Conservation (phyloP, 2,888 invertebrate species). For the Daptonema setosum region DNA sequence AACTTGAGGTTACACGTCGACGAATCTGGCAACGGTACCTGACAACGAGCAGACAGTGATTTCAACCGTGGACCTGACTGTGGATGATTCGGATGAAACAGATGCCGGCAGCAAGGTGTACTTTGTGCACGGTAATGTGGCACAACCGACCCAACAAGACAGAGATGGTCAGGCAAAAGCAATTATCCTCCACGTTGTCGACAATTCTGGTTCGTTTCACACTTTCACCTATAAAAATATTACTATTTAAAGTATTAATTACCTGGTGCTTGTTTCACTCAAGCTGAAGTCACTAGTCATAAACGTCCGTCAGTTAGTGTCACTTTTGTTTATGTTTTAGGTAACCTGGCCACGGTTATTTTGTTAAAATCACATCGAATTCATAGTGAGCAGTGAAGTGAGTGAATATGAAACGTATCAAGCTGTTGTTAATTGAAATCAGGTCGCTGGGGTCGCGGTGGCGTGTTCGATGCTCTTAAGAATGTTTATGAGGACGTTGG, state of each 20-base stretch:
- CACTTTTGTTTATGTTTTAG: too few relatives aligned
- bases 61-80: neutral
- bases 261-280: neutral
- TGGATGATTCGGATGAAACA: neutral
- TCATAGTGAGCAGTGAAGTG: neutral
- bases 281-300: too few relatives aligned
- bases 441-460: slow-evolving; percentile 31
- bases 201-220: slow-evolving; percentile 14
- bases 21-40: slow-evolving; percentile 9
- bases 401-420: neutral
- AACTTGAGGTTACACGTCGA: slow-evolving; percentile 7
- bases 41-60: neutral
- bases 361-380: too few relatives aligned
- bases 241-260: neutral
- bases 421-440: slow-evolving; percentile 9
- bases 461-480: slow-evolving; percentile 29
- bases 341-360: neutral
- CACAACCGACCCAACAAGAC: slow-evolving; percentile 18
- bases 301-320: too few relatives aligned
- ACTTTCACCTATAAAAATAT: neutral
- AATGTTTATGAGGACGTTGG: slow-evolving; percentile 20
- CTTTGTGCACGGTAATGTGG: slow-evolving; percentile 31
- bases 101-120: neutral
- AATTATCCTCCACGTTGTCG: slow-evolving; percentile 30
- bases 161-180: slow-evolving; percentile 14